Evolutionary conservation across 2,113 vertebrate species (phyloP).

Genomic region (Actenoides lindsayi): DNA sequence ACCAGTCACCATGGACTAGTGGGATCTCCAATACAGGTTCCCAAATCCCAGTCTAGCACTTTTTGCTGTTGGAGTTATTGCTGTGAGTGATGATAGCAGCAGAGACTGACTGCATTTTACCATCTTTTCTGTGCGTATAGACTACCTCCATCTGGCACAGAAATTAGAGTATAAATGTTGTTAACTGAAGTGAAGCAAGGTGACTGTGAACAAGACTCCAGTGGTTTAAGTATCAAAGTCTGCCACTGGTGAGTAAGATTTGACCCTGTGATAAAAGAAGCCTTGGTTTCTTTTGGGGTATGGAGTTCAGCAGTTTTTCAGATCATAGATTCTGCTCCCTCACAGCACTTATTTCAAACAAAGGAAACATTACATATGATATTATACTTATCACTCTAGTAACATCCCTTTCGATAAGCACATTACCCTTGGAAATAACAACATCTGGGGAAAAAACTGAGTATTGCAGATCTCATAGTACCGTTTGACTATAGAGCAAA

Average conservation of each 20-base stretch:
- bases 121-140: background rate
- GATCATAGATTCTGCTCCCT: background rate
- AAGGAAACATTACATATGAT: background rate
- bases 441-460: background rate
- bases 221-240: constrained; percentile 31
- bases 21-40: background rate
- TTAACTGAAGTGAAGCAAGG: background rate
- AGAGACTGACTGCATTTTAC: background rate
- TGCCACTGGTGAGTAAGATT: background rate
- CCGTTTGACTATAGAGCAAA: background rate
- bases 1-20: background rate
- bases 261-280: constrained; percentile 11
- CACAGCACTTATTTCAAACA: background rate
- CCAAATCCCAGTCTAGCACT: background rate
- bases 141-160: constrained; percentile 17
- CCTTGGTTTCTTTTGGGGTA: background rate
- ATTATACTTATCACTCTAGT: background rate
- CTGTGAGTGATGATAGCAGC: background rate
- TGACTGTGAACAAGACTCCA: background rate
- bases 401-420: background rate
- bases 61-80: background rate
- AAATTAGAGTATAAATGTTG: background rate
- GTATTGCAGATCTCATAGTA: background rate
- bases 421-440: background rate
- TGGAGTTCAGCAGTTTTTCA: constrained; percentile 9